Evolutionary conservation across 2,888 invertebrate genomes (phyloP).

Genomic region (Tenthredo amoena): DNA sequence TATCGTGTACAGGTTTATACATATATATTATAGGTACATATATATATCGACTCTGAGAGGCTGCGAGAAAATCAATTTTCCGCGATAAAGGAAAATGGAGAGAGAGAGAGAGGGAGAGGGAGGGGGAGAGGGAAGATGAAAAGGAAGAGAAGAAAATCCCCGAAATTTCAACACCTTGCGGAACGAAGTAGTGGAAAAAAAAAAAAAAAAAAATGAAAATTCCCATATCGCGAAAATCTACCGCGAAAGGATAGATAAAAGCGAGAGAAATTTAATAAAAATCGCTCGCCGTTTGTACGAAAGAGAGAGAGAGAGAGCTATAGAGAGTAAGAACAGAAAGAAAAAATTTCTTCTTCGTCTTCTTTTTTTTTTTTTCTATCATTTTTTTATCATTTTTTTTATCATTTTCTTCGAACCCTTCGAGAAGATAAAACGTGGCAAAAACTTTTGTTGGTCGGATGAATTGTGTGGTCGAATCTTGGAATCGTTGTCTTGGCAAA

Average conservation of each 20-base stretch:
- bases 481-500: constrained; percentile 31
- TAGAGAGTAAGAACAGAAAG: no score
- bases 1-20: not conserved
- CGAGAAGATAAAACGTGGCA: not conserved
- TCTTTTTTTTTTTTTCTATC: not conserved
- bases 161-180: not conserved
- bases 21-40: not conserved
- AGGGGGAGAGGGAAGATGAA: not conserved
- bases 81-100: not conserved
- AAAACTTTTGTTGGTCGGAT: constrained; percentile 9
- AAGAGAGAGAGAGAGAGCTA: no score
- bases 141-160: not conserved
- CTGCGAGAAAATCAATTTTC: not conserved
- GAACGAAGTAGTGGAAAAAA: not conserved
- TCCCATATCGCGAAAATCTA: not conserved
- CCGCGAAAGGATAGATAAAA: not conserved
- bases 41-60: not conserved
- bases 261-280: not conserved
- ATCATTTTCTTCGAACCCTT: not conserved
- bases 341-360: no score
- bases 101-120: no score
- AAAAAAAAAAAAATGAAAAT: no score
- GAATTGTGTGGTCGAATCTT: not conserved
- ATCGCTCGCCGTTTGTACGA: not conserved
- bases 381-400: not conserved